Percentiles rank a stretch among this genome's conserved stretches.
These are phyloP conservation scores for Whitmania pigra DNA, from an alignment of 1,140 invertebrate genomes.

Conservation along the genomic window DNA sequence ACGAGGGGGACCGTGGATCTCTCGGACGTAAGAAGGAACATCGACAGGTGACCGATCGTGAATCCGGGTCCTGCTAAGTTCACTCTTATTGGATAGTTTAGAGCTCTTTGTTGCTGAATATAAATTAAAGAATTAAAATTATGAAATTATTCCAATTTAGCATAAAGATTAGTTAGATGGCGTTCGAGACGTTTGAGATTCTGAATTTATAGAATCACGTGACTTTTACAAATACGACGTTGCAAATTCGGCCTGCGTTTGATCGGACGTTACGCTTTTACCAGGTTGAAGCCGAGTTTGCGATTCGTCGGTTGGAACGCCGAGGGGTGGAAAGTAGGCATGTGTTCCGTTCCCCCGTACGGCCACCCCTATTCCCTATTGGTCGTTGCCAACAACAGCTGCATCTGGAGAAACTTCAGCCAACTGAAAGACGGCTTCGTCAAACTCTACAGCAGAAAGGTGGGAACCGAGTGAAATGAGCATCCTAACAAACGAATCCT, in stretches of 20 bases:
- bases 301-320: slow-evolving; percentile 44
- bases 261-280: neutral
- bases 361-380: slow-evolving; percentile 41
- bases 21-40: slow-evolving; percentile 42
- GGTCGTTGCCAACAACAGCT: slow-evolving; percentile 43
- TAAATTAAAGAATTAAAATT: neutral
- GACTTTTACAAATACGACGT: neutral
- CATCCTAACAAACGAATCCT: too few species aligned
- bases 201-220: neutral
- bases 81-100: too few species aligned
- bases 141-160: neutral
- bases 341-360: slow-evolving; percentile 42
- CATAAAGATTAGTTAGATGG: neutral
- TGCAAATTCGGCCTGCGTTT: neutral
- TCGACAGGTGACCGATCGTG: slow-evolving; percentile 35
- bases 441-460: slow-evolving; percentile 42
- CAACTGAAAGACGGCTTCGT: slow-evolving; percentile 39
- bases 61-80: too few species aligned
- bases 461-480: too few species aligned
- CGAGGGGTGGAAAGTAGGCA: slow-evolving; percentile 46
- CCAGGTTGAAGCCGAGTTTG: slow-evolving; percentile 37
- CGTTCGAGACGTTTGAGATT: too few species aligned
- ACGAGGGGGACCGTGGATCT: slow-evolving; percentile 41
- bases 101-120: too few species aligned
- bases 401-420: slow-evolving; percentile 38